Base-by-base conservation (phyloP, 2,888 invertebrate species). In the Peribatodes rhomboidaria region DNA sequence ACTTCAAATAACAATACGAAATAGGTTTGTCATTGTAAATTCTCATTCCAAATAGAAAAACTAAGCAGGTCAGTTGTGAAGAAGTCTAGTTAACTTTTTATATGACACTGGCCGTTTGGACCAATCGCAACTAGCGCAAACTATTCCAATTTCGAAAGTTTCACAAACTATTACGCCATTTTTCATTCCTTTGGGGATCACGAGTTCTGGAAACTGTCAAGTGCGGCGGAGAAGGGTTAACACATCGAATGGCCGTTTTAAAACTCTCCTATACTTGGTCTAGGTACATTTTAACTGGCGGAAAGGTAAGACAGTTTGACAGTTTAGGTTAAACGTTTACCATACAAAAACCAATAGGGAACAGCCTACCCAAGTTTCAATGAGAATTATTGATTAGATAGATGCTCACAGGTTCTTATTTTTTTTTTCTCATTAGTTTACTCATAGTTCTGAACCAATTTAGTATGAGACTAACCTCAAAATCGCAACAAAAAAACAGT, bases 91-190 rank as follows among this genome's bases (percentile, higher is more conserved):
- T 47, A 54, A 50, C 42, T 42, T 54, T 56, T 50, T 53, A 47
- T 54, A 65, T 69, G 70, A 72, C 65, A 61, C 67, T 58, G 68
- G 65, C 64, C 63, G 61, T 69, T 70, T 60, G 58, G 50, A 69
- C 66, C 68, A 57, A 68, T 67, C 66, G 62, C 72, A 78, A 76
- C 73, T 77, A 76, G 78, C 77, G 66, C 81, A 77, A 84, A 84
- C 84, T 84, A 84, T 84, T 84, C 80, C 84, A 83, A 84, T 84
- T 84, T 78, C 78, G 76, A 72, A 83, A 84, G 78, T 84, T 83
- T 71, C 77, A 75, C 56, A 60, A 65, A 60, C 65, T 65, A 65
- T 65, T 75, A 77, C 76, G 70, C 80, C 79, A 84, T 84, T 84
- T 84, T 84, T 84, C 84, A 83, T 84, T 80, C 80, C 79, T 76